These are phyloP conservation scores for Papilio glaucus DNA, from an alignment of 1,140 invertebrate species.

Conservation along the genomic window DNA sequence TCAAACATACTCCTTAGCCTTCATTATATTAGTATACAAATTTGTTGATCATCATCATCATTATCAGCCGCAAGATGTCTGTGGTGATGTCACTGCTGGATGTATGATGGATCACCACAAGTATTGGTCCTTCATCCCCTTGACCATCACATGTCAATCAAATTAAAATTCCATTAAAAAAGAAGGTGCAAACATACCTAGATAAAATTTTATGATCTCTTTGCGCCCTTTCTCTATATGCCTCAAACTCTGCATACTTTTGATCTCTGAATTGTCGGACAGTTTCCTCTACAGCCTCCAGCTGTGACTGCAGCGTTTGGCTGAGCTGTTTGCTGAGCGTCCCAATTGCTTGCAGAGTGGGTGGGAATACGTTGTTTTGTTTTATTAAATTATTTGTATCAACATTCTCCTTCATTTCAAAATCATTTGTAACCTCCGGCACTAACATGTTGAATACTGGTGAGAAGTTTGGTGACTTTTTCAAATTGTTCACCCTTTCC, in stretches of 20 bases:
- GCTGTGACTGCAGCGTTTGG: slow-evolving; percentile 68
- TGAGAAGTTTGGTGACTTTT: slow-evolving; percentile 74
- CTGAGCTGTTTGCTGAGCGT: slow-evolving; percentile 73
- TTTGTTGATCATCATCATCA: too few relatives aligned
- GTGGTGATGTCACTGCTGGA: too few relatives aligned
- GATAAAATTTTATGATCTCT: slow-evolving; percentile 80
- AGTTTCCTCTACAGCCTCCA: slow-evolving; percentile 77
- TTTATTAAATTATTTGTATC: slow-evolving; percentile 70
- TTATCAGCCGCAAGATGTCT: too few relatives aligned
- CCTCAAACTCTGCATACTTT: slow-evolving; percentile 80
- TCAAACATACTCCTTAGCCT: too few relatives aligned
- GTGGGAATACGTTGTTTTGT: slow-evolving; percentile 58
- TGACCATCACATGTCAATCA: too few relatives aligned
- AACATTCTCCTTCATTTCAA: slow-evolving; percentile 78
- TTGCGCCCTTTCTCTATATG: slow-evolving; percentile 78
- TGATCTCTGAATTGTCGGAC: slow-evolving; percentile 79
- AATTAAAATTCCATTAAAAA: not conserved
- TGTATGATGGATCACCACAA: too few relatives aligned
- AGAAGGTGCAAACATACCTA: slow-evolving; percentile 57
- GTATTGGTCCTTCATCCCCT: too few relatives aligned
- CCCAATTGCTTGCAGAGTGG: slow-evolving; percentile 62
- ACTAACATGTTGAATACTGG: slow-evolving; percentile 78
- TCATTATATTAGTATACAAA: too few relatives aligned
- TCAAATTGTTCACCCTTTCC: slow-evolving; percentile 69
- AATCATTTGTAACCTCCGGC: slow-evolving; percentile 68